A percentile compares a stretch with the other conserved stretches of the same genome.
These are phyloP conservation scores for Ptyas mucosa DNA, from an alignment of 2,113 vertebrate species.

Conservation along the genomic window DNA sequence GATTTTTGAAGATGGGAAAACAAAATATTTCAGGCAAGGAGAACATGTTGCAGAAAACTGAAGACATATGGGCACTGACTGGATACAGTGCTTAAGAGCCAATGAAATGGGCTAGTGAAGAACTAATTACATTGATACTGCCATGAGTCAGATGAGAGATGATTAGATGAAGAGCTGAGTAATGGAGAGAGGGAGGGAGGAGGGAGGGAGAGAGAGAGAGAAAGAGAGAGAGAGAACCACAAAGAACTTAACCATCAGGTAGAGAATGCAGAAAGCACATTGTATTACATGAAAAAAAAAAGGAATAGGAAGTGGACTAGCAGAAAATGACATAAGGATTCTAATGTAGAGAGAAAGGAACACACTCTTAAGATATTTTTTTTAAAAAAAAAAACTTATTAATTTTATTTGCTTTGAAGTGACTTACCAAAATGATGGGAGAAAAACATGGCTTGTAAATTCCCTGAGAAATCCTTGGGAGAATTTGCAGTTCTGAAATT, in stretches of 20 bases:
- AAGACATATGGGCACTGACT: background rate
- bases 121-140: background rate
- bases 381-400: too few relatives aligned
- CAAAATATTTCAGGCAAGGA: background rate
- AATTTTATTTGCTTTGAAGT: background rate
- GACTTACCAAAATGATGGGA: background rate
- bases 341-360: background rate
- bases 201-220: background rate
- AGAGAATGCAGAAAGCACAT: background rate
- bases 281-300: background rate
- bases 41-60: background rate
- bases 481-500: background rate
- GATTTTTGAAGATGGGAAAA: background rate
- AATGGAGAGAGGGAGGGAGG: background rate
- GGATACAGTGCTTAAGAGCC: background rate
- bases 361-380: background rate
- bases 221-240: too few relatives aligned
- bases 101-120: background rate
- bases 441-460: background rate
- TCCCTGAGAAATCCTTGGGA: background rate
- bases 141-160: background rate
- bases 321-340: background rate
- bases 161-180: background rate
- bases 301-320: background rate
- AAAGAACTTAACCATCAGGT: background rate